A percentile compares a stretch with the other conserved stretches of the same genome.
phyloP scores from a whole-genome alignment of 1,140 invertebrate genomes.

The Ooceraea biroi region DNA sequence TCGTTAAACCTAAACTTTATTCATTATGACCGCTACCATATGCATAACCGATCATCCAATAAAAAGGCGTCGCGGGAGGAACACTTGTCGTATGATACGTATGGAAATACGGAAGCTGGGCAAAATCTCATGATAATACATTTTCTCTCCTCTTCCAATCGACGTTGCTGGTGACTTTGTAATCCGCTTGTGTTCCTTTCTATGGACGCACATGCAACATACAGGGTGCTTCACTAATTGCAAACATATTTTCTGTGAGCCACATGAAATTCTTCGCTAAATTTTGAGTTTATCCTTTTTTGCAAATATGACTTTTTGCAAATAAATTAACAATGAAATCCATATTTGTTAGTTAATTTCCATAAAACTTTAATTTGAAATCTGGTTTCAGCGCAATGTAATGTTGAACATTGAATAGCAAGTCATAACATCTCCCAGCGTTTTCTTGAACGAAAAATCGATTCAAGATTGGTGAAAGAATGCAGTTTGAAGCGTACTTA shows the following conservation, averaged over 20 bases:
- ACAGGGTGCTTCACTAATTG: too few relatives aligned
- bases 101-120: background rate
- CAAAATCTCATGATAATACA: constrained; percentile 13
- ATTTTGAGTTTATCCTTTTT: background rate
- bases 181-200: background rate
- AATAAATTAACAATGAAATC: background rate
- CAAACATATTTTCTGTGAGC: background rate
- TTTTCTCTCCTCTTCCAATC: background rate
- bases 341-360: background rate
- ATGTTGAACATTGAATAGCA: background rate
- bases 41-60: background rate
- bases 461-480: background rate
- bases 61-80: background rate
- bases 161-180: background rate
- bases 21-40: background rate
- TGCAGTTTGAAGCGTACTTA: background rate
- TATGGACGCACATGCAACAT: background rate
- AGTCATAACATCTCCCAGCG: background rate
- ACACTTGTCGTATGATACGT: background rate
- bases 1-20: constrained; percentile 26
- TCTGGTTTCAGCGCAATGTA: background rate
- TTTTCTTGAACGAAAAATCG: background rate
- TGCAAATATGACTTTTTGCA: background rate
- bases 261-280: too few relatives aligned
- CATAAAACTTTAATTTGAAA: background rate